phyloP scores from a whole-genome alignment of 2,888 invertebrate genomes.

The Heliconius charithonia region DNA sequence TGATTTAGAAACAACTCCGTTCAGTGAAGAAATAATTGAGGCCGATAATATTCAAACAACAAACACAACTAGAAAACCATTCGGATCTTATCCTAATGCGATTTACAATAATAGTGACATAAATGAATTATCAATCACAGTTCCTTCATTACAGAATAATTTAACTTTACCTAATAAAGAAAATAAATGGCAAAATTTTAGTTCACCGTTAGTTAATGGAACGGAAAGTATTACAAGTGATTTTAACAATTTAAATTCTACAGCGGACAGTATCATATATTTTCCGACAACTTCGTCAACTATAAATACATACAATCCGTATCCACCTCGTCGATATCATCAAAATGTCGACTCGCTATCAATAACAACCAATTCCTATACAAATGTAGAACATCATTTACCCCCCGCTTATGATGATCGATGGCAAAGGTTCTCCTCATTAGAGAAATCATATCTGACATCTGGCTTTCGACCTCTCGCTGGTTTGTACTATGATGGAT shows the following conservation, averaged over 20 bases:
- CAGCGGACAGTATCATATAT: constrained; percentile 45
- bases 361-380: constrained; percentile 59
- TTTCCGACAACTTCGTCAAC: constrained; percentile 10
- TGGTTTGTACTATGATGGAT: constrained; percentile 78
- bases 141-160: constrained; percentile 40
- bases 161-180: constrained; percentile 50
- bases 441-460: constrained; percentile 53
- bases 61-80: constrained; percentile 34
- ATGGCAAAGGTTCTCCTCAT: constrained; percentile 65
- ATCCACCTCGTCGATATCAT: constrained; percentile 60
- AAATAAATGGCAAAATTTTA: constrained; percentile 58
- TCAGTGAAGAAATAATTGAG: constrained; percentile 39
- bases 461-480: constrained; percentile 72
- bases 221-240: constrained; percentile 48
- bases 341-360: constrained; percentile 65
- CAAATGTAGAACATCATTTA: constrained; percentile 61
- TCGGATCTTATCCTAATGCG: constrained; percentile 52
- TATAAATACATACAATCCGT: constrained; percentile 48
- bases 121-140: constrained; percentile 51
- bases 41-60: constrained; percentile 22
- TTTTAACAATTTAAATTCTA: constrained; percentile 47
- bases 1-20: constrained; percentile 25
- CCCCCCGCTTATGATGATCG: constrained; percentile 62
- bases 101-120: constrained; percentile 51
- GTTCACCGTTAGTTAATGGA: constrained; percentile 29